Evolutionary conservation across 2,797 vertebrate genomes (phyloP).

Genomic region (Dromococcyx pavoninus): DNA sequence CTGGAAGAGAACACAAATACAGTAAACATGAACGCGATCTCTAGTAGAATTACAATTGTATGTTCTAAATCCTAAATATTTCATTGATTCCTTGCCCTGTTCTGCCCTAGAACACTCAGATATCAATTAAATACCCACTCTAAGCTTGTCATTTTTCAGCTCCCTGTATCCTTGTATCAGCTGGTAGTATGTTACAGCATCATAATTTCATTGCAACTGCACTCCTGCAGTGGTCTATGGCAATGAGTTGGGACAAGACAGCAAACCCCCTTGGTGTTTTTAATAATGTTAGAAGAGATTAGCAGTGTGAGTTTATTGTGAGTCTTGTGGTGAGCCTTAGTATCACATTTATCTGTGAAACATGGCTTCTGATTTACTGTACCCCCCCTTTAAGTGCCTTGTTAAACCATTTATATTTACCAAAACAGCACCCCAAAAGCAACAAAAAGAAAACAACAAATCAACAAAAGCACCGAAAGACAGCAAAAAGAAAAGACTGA

Average conservation of each 20-base stretch:
- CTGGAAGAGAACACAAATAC: background rate
- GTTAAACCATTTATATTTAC: background rate
- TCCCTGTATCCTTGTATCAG: background rate
- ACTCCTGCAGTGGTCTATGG: background rate
- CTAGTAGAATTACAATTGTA: background rate
- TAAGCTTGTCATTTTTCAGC: background rate
- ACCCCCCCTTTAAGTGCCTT: background rate
- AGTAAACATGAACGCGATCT: background rate
- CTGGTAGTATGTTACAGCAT: background rate
- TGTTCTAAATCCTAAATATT: background rate
- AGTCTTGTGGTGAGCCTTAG: conserved; percentile 3
- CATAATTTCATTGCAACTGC: background rate
- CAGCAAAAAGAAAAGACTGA: background rate
- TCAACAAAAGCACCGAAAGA: background rate
- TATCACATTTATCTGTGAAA: background rate
- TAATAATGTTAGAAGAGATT: conserved; percentile 66
- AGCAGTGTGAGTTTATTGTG: conserved; percentile 59
- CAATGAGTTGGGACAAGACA: background rate
- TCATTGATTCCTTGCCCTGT: background rate
- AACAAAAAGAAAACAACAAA: background rate
- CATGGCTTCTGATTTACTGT: background rate
- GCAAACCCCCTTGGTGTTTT: background rate
- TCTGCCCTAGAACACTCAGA: background rate
- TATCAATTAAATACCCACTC: background rate
- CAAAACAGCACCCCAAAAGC: background rate